Conservation (phyloP, 2,113 vertebrate genomes). For the Xenopus borealis region DNA sequence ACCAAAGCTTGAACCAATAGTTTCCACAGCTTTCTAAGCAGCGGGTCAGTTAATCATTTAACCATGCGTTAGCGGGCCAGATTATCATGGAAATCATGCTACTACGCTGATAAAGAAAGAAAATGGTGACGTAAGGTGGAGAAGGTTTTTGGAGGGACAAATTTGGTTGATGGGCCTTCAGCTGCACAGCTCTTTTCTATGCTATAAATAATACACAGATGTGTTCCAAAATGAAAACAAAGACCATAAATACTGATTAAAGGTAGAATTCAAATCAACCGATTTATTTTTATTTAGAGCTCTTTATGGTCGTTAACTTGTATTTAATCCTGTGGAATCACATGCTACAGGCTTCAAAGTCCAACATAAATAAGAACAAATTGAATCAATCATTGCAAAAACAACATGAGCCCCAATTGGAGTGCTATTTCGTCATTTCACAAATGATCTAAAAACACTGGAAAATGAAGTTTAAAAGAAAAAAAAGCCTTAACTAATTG, state of each 20-base stretch:
- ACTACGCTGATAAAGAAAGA: too few relatives aligned
- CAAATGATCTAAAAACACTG: neutral
- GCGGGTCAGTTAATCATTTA: too few relatives aligned
- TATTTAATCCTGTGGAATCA: constrained; percentile 7
- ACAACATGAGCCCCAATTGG: constrained; percentile 1
- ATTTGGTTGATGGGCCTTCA: too few relatives aligned
- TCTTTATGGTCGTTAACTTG: neutral
- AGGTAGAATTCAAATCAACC: constrained; percentile 14
- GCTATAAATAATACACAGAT: too few relatives aligned
- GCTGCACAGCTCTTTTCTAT: too few relatives aligned
- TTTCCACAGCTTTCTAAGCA: too few relatives aligned
- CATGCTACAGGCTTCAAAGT: neutral
- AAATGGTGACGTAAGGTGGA: too few relatives aligned
- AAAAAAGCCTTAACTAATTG: neutral
- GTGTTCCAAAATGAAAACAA: too few relatives aligned
- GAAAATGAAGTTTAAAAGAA: neutral
- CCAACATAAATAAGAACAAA: constrained; percentile 16
- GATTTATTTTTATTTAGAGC: neutral
- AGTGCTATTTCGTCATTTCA: constrained; percentile 19
- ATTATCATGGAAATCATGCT: too few relatives aligned
- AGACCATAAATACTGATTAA: neutral
- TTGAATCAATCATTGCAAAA: constrained; percentile 30
- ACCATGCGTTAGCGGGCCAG: too few relatives aligned
- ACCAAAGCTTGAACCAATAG: too few relatives aligned
- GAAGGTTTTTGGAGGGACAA: too few relatives aligned